Percentiles rank a stretch among this genome's conserved stretches.
phyloP scores from a whole-genome alignment of 1,140 invertebrate genomes.

The Elymnias hypermnestra region DNA sequence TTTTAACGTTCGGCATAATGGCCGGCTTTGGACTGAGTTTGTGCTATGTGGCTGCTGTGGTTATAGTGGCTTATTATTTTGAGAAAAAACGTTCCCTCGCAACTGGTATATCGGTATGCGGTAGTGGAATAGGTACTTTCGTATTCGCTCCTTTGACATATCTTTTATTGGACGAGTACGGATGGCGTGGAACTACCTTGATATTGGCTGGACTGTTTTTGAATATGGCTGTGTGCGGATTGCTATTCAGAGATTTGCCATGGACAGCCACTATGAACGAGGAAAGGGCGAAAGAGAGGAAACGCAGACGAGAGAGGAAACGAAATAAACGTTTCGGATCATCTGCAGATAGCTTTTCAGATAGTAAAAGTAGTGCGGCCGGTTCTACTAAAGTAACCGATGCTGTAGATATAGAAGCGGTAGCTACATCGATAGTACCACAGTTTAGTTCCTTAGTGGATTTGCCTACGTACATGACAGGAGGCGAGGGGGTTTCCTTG shows the following conservation, averaged over 20 bases:
- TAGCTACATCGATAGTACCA: conserved; percentile 60
- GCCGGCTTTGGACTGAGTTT: conserved; percentile 91
- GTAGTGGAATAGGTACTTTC: conserved; percentile 93
- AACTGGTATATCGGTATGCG: conserved; percentile 94
- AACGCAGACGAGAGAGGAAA: conserved; percentile 77
- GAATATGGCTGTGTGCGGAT: conserved; percentile 91
- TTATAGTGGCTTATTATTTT: conserved; percentile 97
- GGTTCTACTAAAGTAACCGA: conserved; percentile 67
- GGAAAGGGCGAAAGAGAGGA: conserved; percentile 79
- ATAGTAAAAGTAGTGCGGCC: conserved; percentile 81
- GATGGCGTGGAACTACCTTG: conserved; percentile 89
- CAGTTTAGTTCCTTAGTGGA: conserved; percentile 87
- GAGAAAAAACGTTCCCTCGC: conserved; percentile 94
- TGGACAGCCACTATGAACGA: conserved; percentile 83
- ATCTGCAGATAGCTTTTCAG: conserved; percentile 81
- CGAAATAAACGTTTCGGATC: conserved; percentile 78
- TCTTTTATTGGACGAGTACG: conserved; percentile 85
- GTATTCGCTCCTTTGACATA: conserved; percentile 93
- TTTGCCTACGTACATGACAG: conserved; percentile 88
- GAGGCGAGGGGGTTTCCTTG: conserved; percentile 84
- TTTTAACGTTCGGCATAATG: conserved; percentile 90
- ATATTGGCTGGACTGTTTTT: conserved; percentile 90
- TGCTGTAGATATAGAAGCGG: conserved; percentile 55
- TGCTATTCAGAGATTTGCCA: conserved; percentile 88
- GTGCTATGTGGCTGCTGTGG: conserved; percentile 92